Evolutionary conservation across 2,797 vertebrate genomes (phyloP), one percentile per base, ranked within the genome.

Genomic region (Delichon dasypus): DNA sequence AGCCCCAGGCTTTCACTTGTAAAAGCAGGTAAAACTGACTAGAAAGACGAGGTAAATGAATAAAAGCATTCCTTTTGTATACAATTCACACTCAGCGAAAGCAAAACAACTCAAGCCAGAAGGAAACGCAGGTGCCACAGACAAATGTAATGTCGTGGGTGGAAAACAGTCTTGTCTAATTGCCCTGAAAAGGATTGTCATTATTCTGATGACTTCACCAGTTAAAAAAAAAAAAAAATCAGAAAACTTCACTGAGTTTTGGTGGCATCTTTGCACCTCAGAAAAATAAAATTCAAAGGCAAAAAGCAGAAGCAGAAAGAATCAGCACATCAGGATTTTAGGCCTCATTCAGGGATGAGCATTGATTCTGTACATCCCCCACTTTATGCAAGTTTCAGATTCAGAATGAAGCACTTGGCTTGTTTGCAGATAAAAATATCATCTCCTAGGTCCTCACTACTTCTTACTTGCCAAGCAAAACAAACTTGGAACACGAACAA

Each of bases 261-360:
- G 81, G 83, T 64, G 65, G 61, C 70, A 86, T 38, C 79, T 87
- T 90, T 64, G 42, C 55, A 95, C 66, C 80, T 90, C 78, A 61
- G 40, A 93, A 93, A 96, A 97, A 94, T 80, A 53, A 85, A 80
- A 80, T 67, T 53, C 84, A 86, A 91, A 87, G 89, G 64, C 48
- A 93, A 94, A 80, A 94, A 44, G 58, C 73, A 81, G 91, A 95
- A 94, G 58, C 89, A 86, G 60, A 72, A 82, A 50, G 72, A 96
- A 94, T 57, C 48, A 54, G 85, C 13, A 4, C 48, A 50, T 78
- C 19, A 19, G 66, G 57, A 91, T 55, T 86, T 92, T 68, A 88
- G 84, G 74, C 10, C 54, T 80, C 34, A 19, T 48, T 77, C 47
- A 64, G 67, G 80, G 87, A 14, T 64, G 79, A 87, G 48, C 79